A percentile compares a stretch with the other conserved stretches of the same genome.
Conservation (phyloP, 2,797 vertebrate species). For the Argentina silus region DNA sequence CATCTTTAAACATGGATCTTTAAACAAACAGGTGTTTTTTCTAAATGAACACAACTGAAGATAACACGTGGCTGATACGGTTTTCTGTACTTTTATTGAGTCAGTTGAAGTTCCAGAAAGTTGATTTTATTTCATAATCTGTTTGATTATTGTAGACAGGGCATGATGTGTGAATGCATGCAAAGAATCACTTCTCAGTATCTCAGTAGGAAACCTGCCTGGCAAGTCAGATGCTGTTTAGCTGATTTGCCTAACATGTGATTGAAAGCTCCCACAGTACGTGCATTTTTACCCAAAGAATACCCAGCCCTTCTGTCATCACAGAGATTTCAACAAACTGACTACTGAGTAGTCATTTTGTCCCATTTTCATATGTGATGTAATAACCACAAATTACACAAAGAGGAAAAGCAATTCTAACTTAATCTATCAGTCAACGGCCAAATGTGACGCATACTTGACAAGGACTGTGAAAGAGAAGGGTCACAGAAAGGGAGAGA, state of each 20-base stretch:
- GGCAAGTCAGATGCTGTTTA: slow-evolving; percentile 27
- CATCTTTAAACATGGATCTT: too few relatives aligned
- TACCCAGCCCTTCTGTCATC: background rate
- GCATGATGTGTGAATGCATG: background rate
- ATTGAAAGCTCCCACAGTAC: background rate
- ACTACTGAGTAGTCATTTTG: background rate
- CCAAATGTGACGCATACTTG: background rate
- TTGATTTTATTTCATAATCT: background rate
- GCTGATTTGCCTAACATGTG: slow-evolving; percentile 1
- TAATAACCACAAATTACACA: background rate
- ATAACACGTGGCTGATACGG: background rate
- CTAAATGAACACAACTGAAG: background rate
- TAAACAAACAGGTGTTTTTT: too few relatives aligned
- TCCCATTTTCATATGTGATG: background rate
- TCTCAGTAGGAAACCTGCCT: slow-evolving; percentile 45
- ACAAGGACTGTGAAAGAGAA: slow-evolving; percentile 7
- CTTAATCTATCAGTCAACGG: slow-evolving; percentile 7
- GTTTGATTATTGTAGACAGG: background rate
- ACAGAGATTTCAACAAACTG: background rate
- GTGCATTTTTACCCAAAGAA: background rate
- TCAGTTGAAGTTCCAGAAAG: background rate
- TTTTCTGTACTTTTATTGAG: background rate
- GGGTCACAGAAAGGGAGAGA: background rate
- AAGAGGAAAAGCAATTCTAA: slow-evolving; percentile 11
- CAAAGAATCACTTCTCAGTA: slow-evolving; percentile 13